phyloP scores from a whole-genome alignment of 2,888 invertebrate genomes.

The Seira ritae region DNA sequence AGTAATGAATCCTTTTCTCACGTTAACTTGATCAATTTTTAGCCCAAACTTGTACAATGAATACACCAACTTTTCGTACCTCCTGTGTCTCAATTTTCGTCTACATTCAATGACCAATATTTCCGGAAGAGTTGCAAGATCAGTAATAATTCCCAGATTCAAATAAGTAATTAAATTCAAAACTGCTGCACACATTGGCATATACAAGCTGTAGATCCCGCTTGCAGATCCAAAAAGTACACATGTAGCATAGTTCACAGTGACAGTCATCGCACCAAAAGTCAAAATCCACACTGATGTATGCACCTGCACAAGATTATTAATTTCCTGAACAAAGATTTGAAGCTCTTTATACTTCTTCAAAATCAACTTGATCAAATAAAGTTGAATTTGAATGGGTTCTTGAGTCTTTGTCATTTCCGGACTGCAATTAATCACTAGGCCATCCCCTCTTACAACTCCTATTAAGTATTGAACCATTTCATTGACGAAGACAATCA shows the following conservation, averaged over 20 bases:
- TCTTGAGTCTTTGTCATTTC: neutral
- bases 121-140: constrained; percentile 15
- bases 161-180: constrained; percentile 22
- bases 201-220: neutral
- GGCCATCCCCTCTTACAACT: constrained; percentile 11
- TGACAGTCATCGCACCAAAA: neutral
- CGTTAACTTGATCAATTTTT: neutral
- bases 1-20: constrained; percentile 9
- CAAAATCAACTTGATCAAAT: constrained; percentile 14
- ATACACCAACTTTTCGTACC: constrained; percentile 1
- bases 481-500: constrained; percentile 21
- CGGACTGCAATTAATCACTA: constrained; percentile 15
- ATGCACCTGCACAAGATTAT: constrained; percentile 5
- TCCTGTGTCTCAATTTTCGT: constrained; percentile 9
- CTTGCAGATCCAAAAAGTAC: neutral
- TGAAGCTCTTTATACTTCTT: constrained; percentile 1
- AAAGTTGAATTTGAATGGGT: constrained; percentile 24
- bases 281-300: constrained; percentile 16
- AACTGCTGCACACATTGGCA: constrained; percentile 16
- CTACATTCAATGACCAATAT: constrained; percentile 14
- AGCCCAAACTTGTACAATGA: constrained; percentile 15
- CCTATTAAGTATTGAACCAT: constrained; percentile 28
- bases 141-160: constrained; percentile 22
- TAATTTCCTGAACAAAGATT: constrained; percentile 22
- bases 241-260: constrained; percentile 19